Evolutionary conservation across 2,888 invertebrate genomes (phyloP).

Genomic region (Netelia melanura): DNA sequence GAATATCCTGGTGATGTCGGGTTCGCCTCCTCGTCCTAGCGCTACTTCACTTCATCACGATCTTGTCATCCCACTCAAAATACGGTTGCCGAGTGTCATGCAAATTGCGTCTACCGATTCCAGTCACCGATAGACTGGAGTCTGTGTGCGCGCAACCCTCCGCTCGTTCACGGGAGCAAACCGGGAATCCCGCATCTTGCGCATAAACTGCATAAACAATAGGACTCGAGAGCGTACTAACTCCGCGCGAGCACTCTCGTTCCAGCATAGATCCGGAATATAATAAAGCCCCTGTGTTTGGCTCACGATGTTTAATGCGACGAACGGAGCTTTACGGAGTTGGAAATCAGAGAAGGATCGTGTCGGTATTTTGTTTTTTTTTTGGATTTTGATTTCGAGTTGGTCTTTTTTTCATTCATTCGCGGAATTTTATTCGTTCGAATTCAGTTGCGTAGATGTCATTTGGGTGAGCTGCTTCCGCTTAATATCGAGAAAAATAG

Average conservation of each 20-base stretch:
- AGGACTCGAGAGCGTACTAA: constrained; percentile 35
- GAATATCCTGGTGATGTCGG: constrained; percentile 43
- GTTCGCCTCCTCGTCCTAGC: constrained; percentile 41
- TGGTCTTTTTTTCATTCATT: background rate
- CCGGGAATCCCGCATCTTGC: constrained; percentile 49
- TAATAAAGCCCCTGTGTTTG: constrained; percentile 41
- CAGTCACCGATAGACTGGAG: constrained; percentile 54
- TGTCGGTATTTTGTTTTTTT: background rate
- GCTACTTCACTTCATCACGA: constrained; percentile 65
- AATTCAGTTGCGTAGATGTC: too few species aligned
- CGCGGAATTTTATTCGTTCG: background rate
- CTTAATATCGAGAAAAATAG: too few species aligned
- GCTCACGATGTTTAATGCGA: constrained; percentile 8
- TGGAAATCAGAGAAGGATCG: constrained; percentile 16
- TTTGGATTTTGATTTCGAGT: background rate
- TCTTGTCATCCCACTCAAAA: constrained; percentile 68
- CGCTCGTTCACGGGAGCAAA: constrained; percentile 20
- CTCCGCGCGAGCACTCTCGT: constrained; percentile 18
- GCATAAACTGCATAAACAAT: constrained; percentile 65
- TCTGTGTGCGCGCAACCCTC: constrained; percentile 33
- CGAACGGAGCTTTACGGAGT: background rate
- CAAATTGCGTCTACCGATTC: constrained; percentile 64
- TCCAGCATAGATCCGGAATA: constrained; percentile 34
- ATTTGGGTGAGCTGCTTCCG: too few species aligned
- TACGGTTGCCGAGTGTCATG: constrained; percentile 68